Base-by-base conservation (phyloP, 2,888 invertebrate species). In the Orthosia gothica region DNA sequence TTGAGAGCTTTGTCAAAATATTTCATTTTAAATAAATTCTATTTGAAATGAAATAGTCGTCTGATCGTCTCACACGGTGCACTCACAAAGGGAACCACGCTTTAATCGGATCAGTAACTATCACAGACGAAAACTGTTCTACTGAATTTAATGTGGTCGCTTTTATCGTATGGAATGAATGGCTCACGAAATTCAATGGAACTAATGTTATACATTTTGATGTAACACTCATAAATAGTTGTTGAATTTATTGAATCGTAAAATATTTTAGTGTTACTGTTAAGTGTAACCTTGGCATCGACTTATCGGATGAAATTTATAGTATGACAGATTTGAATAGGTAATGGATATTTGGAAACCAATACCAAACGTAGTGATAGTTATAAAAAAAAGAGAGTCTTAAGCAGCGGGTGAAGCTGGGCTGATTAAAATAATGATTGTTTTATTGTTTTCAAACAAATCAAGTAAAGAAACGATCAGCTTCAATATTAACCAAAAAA, bases 51-150 rank as follows among this genome's bases (percentile, higher is more conserved):
- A 40, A 63, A 67, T 47, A 45, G 40, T 45, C 75, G 11, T 54
- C 7, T 13, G 18, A 62, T 54, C 1, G n/a, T 59, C 45, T 45
- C 40, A 45, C 23, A 54, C 13, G 32, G 18, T 58, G 12, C 63
- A 12, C 12, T 47, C 11, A 50, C 77, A 74, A 84, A 84, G 64
- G 20, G n/a, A 84, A 78, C 74, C 83, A 70, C 79, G 66, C 45
- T 78, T 55, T 70, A 84, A 78, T 70, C 72, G 54, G 85, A 75
- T 85, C 62, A 70, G 32, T 40, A 55, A 47, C 18, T 70, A 20
- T 49, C 26, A 49, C 32, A 40, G 49, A 65, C 20, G 20, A 49
- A 70, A 69, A 50, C 59, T 59, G 26, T 78, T 66, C 50, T 55
- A 23, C 45, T 47, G 23, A 70, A 58, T 49, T 58, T 47, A 32